Evolutionary conservation across 2,888 invertebrate species (phyloP).

Genomic region (Perithous albicinctus): DNA sequence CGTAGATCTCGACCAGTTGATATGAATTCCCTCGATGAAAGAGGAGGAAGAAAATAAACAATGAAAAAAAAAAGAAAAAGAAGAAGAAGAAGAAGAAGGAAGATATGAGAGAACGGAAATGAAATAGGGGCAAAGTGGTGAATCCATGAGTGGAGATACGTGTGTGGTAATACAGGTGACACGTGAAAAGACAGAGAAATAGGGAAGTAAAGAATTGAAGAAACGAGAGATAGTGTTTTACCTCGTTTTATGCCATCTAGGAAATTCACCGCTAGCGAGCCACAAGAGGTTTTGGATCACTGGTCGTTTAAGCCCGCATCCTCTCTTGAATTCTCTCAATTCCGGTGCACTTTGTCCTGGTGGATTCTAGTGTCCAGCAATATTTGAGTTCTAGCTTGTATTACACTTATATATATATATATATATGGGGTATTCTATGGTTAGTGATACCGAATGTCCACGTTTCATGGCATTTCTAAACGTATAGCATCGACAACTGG

Average conservation of each 20-base stretch:
- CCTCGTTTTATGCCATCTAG: slow-evolving; percentile 25
- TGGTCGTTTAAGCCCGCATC: slow-evolving; percentile 35
- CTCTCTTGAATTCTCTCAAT: neutral
- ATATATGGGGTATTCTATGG: too few species aligned
- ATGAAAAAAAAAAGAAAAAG: neutral
- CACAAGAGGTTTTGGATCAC: slow-evolving; percentile 31
- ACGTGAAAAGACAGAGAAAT: neutral
- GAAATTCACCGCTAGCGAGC: neutral
- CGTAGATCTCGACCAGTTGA: neutral
- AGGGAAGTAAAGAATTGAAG: slow-evolving; percentile 10
- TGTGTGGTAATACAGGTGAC: neutral
- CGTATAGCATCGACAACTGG: too few species aligned
- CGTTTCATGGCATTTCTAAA: too few species aligned
- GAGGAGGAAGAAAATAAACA: neutral
- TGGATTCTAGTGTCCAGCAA: slow-evolving; percentile 34
- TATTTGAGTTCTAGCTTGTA: neutral
- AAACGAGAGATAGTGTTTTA: slow-evolving; percentile 25
- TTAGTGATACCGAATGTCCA: too few species aligned
- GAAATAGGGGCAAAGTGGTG: slow-evolving; percentile 31
- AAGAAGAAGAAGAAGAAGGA: too few species aligned
- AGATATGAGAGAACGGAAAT: too few species aligned
- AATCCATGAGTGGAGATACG: slow-evolving; percentile 18
- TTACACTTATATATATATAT: neutral
- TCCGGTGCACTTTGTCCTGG: slow-evolving; percentile 28
- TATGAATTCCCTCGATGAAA: neutral